phyloP scores from a whole-genome alignment of 2,797 vertebrate species.

The Xiphophorus birchmanni region DNA sequence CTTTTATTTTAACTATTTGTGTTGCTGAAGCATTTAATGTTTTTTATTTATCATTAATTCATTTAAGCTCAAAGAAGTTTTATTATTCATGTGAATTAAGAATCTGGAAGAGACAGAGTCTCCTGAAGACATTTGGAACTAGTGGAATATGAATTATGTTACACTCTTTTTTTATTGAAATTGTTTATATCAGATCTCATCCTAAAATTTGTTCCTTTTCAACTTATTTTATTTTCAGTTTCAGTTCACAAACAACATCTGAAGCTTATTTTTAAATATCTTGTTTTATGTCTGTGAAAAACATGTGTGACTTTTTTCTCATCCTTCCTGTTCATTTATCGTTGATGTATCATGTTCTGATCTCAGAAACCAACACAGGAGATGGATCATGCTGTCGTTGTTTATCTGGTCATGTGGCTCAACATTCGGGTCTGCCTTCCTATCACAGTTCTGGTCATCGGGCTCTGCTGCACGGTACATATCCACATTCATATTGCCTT shows the following conservation, averaged over 20 bases:
- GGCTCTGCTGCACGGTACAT: constrained; percentile 1
- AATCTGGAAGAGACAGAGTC: neutral
- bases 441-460: constrained; percentile 12
- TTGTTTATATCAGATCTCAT: neutral
- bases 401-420: constrained; percentile 10
- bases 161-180: neutral
- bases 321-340: neutral
- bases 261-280: neutral
- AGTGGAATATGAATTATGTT: neutral
- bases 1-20: neutral
- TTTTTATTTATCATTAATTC: neutral
- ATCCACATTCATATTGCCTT: neutral
- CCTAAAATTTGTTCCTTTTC: neutral
- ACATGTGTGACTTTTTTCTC: neutral
- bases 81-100: neutral
- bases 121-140: neutral
- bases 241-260: neutral
- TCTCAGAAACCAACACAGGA: neutral
- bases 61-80: neutral
- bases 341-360: neutral
- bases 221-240: neutral
- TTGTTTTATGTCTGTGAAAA: neutral
- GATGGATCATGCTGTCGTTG: too few relatives aligned
- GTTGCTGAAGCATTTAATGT: neutral
- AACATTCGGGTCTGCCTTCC: constrained; percentile 8